These are phyloP conservation scores for Carpatolechia fugitivella DNA, from an alignment of 2,888 invertebrate genomes.

Conservation along the genomic window DNA sequence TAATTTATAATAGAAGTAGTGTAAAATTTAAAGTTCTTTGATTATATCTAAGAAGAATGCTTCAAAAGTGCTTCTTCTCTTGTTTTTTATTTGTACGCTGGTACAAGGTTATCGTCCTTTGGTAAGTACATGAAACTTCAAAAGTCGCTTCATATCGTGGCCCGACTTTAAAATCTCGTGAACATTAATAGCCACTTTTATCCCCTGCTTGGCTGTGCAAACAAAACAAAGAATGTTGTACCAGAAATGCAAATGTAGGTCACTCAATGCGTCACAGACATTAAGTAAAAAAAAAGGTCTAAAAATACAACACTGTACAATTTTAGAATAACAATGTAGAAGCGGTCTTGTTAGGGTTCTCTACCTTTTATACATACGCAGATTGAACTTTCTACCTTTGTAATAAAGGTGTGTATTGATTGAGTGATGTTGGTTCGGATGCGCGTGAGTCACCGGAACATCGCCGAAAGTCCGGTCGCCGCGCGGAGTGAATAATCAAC, in stretches of 20 bases:
- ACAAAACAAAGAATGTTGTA: conserved; percentile 17
- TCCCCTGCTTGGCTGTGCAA: conserved; percentile 6
- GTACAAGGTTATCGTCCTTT: too few species aligned
- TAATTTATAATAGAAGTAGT: too few species aligned
- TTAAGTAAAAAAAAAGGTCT: conserved; percentile 44
- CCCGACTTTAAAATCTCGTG: too few species aligned
- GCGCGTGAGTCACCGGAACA: conserved; percentile 65
- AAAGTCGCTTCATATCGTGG: too few species aligned
- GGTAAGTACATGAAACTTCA: too few species aligned
- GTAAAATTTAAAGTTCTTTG: too few species aligned
- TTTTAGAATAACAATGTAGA: conserved; percentile 57
- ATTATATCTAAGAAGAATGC: too few species aligned
- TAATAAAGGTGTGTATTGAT: conserved; percentile 27
- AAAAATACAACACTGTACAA: conserved; percentile 45
- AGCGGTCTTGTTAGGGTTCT: conserved; percentile 27
- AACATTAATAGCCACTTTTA: not conserved
- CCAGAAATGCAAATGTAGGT: conserved; percentile 41
- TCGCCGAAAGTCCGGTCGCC: conserved; percentile 57
- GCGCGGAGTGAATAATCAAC: conserved; percentile 41
- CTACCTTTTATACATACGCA: not conserved
- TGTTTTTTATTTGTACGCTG: too few species aligned
- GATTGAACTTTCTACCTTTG: not conserved
- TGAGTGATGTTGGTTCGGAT: conserved; percentile 41
- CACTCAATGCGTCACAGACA: conserved; percentile 44
- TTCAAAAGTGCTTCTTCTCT: too few species aligned